These are phyloP conservation scores for Alca torda DNA, from an alignment of 2,797 vertebrate genomes.

Conservation along the genomic window DNA sequence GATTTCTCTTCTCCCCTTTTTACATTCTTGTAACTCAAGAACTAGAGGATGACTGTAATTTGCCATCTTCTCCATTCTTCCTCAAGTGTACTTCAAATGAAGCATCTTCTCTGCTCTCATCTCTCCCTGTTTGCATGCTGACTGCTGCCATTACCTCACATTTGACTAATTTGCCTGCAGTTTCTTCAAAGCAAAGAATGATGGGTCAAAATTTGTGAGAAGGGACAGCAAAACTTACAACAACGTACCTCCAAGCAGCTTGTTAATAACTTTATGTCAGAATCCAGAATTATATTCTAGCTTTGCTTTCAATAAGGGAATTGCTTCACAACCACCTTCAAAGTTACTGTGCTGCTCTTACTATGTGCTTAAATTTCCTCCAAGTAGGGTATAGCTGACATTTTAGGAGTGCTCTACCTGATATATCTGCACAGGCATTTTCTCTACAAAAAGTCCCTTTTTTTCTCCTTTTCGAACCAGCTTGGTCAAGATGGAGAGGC, in stretches of 20 bases:
- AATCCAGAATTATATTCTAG: background rate
- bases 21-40: background rate
- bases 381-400: background rate
- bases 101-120: background rate
- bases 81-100: background rate
- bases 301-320: background rate
- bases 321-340: background rate
- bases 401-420: conserved; percentile 80
- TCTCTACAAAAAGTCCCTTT: conserved; percentile 98
- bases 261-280: background rate
- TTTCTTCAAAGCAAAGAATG: background rate
- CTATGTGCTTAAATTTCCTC: background rate
- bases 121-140: background rate
- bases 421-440: conserved; percentile 96
- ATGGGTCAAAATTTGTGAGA: background rate
- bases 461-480: conserved; percentile 97
- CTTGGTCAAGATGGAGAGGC: conserved; percentile 94
- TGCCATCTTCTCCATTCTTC: background rate
- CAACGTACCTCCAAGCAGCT: background rate
- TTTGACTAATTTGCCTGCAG: background rate
- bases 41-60: background rate
- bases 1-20: background rate
- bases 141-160: background rate
- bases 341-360: background rate
- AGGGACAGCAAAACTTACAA: background rate